phyloP scores from a whole-genome alignment of 1,140 invertebrate species.

The Papilio polytes region DNA sequence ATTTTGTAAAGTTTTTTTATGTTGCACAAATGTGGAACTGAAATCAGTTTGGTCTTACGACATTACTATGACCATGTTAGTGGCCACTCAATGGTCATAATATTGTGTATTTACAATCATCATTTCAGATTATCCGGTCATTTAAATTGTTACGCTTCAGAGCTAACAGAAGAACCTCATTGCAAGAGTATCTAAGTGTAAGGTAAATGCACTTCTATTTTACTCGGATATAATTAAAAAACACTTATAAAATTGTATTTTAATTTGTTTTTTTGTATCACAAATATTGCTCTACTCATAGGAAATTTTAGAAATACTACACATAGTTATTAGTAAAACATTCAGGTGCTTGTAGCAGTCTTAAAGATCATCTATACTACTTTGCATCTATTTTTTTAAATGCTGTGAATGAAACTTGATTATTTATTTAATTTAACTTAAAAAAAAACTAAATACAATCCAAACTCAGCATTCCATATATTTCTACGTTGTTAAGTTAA shows the following conservation, averaged over 20 bases:
- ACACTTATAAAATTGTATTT: background rate
- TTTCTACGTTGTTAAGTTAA: background rate
- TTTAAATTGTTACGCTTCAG: background rate
- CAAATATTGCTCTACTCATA: no score
- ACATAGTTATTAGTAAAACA: no score
- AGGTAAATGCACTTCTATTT: background rate
- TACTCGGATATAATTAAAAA: background rate
- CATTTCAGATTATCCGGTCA: background rate
- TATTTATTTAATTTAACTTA: background rate
- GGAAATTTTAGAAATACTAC: no score
- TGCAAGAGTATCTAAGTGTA: background rate
- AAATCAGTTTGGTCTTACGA: no score
- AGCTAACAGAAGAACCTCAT: background rate
- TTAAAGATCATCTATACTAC: no score
- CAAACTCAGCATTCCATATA: background rate
- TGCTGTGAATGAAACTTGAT: background rate
- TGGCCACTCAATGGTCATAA: no score
- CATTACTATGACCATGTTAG: no score
- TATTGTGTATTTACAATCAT: no score
- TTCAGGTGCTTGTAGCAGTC: no score
- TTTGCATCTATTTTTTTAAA: background rate
- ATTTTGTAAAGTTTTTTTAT: no score
- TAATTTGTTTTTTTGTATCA: no score
- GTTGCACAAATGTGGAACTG: no score
- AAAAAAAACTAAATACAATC: background rate